Evolutionary conservation across 2,888 invertebrate species (phyloP), one percentile per base, ranked within the genome.

Genomic region (Glomeris marginata): DNA sequence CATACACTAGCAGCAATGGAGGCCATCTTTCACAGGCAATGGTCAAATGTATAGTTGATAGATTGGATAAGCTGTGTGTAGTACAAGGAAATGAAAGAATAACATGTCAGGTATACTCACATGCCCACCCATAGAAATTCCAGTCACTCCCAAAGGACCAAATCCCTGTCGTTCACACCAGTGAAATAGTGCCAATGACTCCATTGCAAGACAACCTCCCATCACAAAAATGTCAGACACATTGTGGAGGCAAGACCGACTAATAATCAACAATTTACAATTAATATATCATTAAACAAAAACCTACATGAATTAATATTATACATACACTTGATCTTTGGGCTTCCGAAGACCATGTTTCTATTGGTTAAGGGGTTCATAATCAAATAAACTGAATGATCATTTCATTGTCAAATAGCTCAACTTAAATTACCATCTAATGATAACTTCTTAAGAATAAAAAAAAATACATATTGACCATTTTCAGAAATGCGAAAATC

Each of bases 141-240:
- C 97, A 33, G 92, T 90, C 48, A 97, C 77, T 46, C 92, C 94
- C 20, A 97, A 73, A 0, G 97, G 95, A 11, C 92, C 91, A 59
- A 82, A 83, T 13, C 92, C 94, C 64, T 85, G 77, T 49, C 77
- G 72, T 69, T 91, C 87, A 66, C 90, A 88, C 94, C 94, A 97
- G 68, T 91, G 82, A 57, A 97, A 76, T 57, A 98, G 72, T 45
- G 84, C 92, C 58, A 91, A 71, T 1, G 87, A 83, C 71, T 98
- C 98, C 60, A 95, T 74, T 55, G 97, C 85, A 52, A 98, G 72
- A 63, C 94, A 90, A 41, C 91, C 95, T 51, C 97, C 97, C 97
- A 98, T 98, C 57, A 97, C 87, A 74, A 98, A 95, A 64, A 98
- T 84, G 67, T 98, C 97, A 18, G 90, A 87, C 2, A 97, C 95